A percentile compares a stretch with the other conserved stretches of the same genome.
Evolutionary conservation across 1,140 invertebrate genomes (phyloP).

Genomic region (Camponotus vicinus): DNA sequence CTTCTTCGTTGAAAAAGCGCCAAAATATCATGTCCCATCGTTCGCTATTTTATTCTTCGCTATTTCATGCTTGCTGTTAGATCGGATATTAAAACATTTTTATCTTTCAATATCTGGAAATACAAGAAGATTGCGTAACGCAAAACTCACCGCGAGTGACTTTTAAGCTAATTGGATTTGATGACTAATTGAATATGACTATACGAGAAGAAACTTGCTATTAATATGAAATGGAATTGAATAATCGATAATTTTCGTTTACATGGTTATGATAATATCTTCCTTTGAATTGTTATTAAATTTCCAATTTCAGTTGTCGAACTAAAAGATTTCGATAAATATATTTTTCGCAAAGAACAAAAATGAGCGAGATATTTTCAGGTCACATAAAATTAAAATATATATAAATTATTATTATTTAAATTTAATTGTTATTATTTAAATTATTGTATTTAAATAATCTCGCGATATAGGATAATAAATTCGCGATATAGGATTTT

Average conservation of each 20-base stretch:
- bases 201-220: conserved; percentile 28
- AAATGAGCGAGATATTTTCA: not conserved
- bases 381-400: not conserved
- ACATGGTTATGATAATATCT: not conserved
- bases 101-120: conserved; percentile 34
- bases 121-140: conserved; percentile 29
- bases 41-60: not conserved
- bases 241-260: not conserved
- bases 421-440: not conserved
- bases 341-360: not conserved
- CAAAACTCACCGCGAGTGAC: not conserved
- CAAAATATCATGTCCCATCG: conserved; percentile 35
- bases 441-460: not conserved
- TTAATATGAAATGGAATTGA: not conserved
- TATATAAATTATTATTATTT: not conserved
- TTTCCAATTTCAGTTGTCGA: not conserved
- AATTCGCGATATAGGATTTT: not conserved
- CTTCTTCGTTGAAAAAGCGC: conserved; percentile 52
- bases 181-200: conserved; percentile 30
- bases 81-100: conserved; percentile 18
- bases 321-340: not conserved
- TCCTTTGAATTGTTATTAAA: not conserved
- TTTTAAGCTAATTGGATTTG: conserved; percentile 18
- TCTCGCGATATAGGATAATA: not conserved
- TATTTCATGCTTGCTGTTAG: not conserved